phyloP scores from a whole-genome alignment of 2,113 vertebrate species.

The Xiphophorus hellerii region DNA sequence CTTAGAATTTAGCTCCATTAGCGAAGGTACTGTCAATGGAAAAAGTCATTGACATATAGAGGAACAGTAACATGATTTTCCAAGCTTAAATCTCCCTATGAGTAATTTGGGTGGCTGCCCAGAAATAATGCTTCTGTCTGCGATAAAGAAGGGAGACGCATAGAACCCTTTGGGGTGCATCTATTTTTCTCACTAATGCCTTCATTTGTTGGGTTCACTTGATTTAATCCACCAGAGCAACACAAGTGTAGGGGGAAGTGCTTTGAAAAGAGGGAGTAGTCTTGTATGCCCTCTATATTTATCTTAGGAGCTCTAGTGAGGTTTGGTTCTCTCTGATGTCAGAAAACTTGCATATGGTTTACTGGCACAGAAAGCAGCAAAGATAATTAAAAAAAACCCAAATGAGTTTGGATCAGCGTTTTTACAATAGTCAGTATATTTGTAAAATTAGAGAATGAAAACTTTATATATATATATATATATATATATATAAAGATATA shows the following conservation, averaged over 20 bases:
- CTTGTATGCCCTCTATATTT: constrained; percentile 3
- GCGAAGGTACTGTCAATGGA: constrained; percentile 5
- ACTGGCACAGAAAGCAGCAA: background rate
- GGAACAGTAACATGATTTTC: constrained; percentile 3
- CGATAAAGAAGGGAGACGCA: background rate
- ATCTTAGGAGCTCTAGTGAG: background rate
- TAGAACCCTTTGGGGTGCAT: background rate
- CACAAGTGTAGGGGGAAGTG: constrained; percentile 5
- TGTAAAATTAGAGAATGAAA: background rate
- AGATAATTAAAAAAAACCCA: background rate
- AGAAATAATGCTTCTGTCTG: constrained; percentile 9
- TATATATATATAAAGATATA: too few relatives aligned
- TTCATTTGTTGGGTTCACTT: constrained; percentile 4
- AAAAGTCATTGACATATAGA: constrained; percentile 3
- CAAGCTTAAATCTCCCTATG: background rate
- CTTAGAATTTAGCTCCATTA: constrained; percentile 17
- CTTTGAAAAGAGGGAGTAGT: background rate
- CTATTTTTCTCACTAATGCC: background rate
- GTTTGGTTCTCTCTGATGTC: background rate
- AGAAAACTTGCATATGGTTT: background rate
- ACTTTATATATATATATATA: background rate
- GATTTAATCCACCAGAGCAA: background rate
- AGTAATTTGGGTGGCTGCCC: constrained; percentile 16
- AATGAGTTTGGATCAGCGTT: too few relatives aligned
- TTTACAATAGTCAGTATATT: too few relatives aligned